Percentiles rank a stretch among this genome's conserved stretches.
phyloP scores from a whole-genome alignment of 2,113 vertebrate genomes.

The Apus apus region DNA sequence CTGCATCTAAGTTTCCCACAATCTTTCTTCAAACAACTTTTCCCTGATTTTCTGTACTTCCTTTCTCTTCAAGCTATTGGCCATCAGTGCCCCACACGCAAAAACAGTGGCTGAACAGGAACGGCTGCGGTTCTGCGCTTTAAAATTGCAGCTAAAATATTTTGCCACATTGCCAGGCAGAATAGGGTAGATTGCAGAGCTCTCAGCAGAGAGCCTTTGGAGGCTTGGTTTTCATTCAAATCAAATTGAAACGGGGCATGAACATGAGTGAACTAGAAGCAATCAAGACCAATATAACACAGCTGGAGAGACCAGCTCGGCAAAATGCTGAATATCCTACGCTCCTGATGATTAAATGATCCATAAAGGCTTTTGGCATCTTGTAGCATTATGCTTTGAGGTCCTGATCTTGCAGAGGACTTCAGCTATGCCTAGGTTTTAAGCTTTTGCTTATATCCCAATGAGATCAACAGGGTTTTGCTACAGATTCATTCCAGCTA shows the following conservation, averaged over 20 bases:
- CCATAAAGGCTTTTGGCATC: constrained; percentile 25
- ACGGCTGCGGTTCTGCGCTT: background rate
- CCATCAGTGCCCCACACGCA: background rate
- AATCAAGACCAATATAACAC: constrained; percentile 38
- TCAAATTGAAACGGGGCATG: constrained; percentile 8
- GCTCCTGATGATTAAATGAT: constrained; percentile 50
- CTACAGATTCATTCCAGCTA: background rate
- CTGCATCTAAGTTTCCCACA: background rate
- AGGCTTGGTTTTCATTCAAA: constrained; percentile 41
- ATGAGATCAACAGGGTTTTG: background rate
- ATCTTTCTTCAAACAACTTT: background rate
- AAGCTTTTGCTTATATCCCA: background rate
- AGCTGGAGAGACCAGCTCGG: constrained; percentile 53
- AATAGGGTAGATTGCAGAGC: background rate
- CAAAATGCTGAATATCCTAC: background rate
- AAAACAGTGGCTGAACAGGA: background rate
- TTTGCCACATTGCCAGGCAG: background rate
- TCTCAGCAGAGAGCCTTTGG: constrained; percentile 24
- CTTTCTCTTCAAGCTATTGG: background rate
- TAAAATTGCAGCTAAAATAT: background rate
- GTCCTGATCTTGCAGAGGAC: background rate
- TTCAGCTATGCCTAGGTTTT: constrained; percentile 20
- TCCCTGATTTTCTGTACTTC: background rate
- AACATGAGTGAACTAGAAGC: constrained; percentile 21
- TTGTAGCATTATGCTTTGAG: background rate